Evolutionary conservation across 2,797 vertebrate genomes (phyloP), one percentile per base, ranked within the genome.

Genomic region (Esox masquinongy): DNA sequence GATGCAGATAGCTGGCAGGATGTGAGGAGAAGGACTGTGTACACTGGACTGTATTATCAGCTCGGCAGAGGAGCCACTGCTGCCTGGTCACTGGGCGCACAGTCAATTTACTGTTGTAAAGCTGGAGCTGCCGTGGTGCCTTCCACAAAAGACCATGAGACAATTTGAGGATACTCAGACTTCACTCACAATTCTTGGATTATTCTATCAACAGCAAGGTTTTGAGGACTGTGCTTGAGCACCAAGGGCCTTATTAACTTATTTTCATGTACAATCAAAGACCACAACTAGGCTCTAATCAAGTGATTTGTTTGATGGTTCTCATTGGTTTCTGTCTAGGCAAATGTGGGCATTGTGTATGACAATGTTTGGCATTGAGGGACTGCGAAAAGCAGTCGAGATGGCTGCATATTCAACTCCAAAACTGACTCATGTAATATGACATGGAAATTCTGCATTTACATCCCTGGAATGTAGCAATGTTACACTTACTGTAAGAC

Each of bases 11-110:
- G 47, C 16, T 47, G 63, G 16, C 4, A 1, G 36, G 51, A 36
- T 53, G 73, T 74, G 16, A 31, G 53, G 2, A 26, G 67, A 31
- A 16, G 34, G 24, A 61, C 24, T 4, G 67, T 24, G 74, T 73
- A 72, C 50, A 77, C 63, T 68, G 26, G 16, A 39, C 69, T 56
- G 72, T 70, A 77, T 71, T 68, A 76, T 73, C 61, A 67, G 49
- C 63, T 68, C 9, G 31, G 51, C 70, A 73, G 51, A 70, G 61
- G 53, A 77, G 36, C 15, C 74, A 66, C 77, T 74, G 75, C 3
- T 16, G 63, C 63, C 6, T 17, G 29, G 29, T 5, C 63, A 66
- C 19, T 56, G n/a, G 26, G 24, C 24, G 31, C 29, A 34, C 26
- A 16, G 63, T 59, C 53, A n/a, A 59, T 14, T 24, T 63, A 34